Base-by-base conservation (phyloP, 2,113 vertebrate genomes). In the Grallaria varia region DNA sequence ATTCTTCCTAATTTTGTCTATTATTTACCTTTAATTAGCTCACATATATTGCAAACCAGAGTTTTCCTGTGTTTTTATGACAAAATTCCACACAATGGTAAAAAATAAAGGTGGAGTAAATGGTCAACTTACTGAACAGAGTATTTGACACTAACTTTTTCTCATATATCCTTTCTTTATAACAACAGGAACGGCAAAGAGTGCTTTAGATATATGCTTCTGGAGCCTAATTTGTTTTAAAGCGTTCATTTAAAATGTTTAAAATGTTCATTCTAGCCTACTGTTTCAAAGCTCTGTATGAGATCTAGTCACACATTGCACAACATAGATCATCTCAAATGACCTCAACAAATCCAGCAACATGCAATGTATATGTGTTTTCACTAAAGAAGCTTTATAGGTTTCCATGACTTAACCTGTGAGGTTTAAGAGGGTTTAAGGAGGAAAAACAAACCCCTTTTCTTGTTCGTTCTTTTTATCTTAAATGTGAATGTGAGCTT, bases 11-110 rank as follows among this genome's bases (percentile, higher is more conserved):
- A 94, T 94, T 97, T 96, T 96, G 94, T 97, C 89, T 76, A 75
- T 95, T 97, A 77, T 95, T 98, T 97, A 90, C 64, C 31, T 94
- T 97, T 96, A 93, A 96, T 95, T 96, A 97, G 84, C 71, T 79
- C 49, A 91, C 76, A 82, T 88, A 67, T 69, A 96, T 39, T n/a
- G 66, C 47, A 86, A 81, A 84, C 47, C 74, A 23, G 42, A 91
- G 35, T 56, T 95, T 91, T 56, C 25, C 49, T 53, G 58, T 60
- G 45, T 31, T 86, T 95, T 96, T 89, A 73, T 68, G 88, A 49
- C 63, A 96, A 92, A 96, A 93, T 93, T 92, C 50, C 78, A 80
- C 42, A 82, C 12, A 96, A 56, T 80, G 52, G 66, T 67, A 66
- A 96, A 84, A 96, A 91, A 74, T 62, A 67, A 74, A 68, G 8